phyloP scores from a whole-genome alignment of 1,140 invertebrate species.

The Mesaphorura yosii region DNA sequence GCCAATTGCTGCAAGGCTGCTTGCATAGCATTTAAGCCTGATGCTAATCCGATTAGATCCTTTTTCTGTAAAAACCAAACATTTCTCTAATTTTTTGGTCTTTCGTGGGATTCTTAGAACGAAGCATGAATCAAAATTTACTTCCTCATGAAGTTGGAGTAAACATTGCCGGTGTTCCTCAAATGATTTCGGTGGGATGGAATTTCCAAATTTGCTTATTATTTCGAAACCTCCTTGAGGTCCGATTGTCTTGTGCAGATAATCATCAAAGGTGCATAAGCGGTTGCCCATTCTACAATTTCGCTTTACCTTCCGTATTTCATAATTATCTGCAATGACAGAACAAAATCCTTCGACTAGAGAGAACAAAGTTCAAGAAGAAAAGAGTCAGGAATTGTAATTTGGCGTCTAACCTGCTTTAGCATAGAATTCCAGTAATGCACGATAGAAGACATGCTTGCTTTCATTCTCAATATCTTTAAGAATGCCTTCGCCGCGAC shows the following conservation, averaged over 20 bases:
- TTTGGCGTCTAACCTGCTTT: constrained; percentile 38
- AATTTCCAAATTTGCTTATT: too few relatives aligned
- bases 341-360: too few relatives aligned
- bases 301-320: constrained; percentile 5
- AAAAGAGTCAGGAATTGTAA: neutral
- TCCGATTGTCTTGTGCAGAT: neutral
- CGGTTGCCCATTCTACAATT: neutral
- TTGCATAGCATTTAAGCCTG: constrained; percentile 15
- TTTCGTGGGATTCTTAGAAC: too few relatives aligned
- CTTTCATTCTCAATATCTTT: constrained; percentile 37
- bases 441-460: constrained; percentile 48
- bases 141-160: too few relatives aligned
- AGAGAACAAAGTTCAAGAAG: neutral
- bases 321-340: constrained; percentile 30
- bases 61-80: too few relatives aligned
- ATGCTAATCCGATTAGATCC: too few relatives aligned
- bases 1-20: constrained; percentile 14
- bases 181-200: too few relatives aligned
- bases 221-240: neutral
- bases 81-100: too few relatives aligned
- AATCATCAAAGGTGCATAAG: constrained; percentile 1
- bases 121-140: too few relatives aligned
- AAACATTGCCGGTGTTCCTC: too few relatives aligned
- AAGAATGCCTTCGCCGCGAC: constrained; percentile 39
- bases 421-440: constrained; percentile 46